Evolutionary conservation across 1,140 invertebrate species (phyloP).

Genomic region (Cydia amplana): DNA sequence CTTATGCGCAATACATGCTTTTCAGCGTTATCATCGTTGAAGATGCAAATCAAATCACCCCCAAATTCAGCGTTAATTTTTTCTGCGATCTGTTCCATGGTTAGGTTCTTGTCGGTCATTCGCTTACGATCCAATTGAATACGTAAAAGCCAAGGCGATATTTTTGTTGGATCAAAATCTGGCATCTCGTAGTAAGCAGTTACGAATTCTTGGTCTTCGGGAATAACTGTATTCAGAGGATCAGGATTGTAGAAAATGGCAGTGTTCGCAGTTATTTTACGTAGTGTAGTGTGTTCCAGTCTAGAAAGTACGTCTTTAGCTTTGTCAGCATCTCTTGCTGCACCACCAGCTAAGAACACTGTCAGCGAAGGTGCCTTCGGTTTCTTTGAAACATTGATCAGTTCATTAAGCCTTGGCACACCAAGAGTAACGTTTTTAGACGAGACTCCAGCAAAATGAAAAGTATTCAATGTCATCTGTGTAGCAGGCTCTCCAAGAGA

Average conservation of each 20-base stretch:
- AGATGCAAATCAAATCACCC: slow-evolving; percentile 99
- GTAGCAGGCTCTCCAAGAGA: slow-evolving; percentile 99
- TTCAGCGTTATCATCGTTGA: slow-evolving; percentile 99
- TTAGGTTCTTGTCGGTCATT: slow-evolving; percentile 99
- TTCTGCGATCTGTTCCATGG: slow-evolving; percentile 99
- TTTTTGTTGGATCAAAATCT: slow-evolving; percentile 98
- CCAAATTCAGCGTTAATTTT: slow-evolving; percentile 99
- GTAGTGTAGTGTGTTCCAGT: slow-evolving; percentile 97
- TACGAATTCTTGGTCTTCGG: slow-evolving; percentile 99
- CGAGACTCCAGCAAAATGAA: slow-evolving; percentile 99
- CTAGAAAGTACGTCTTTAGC: slow-evolving; percentile 99
- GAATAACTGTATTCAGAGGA: slow-evolving; percentile 98
- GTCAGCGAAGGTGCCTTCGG: slow-evolving; percentile 99
- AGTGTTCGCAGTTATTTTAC: slow-evolving; percentile 98
- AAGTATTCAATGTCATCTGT: slow-evolving; percentile 99
- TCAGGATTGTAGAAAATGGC: slow-evolving; percentile 99
- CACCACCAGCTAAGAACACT: slow-evolving; percentile 96
- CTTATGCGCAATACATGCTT: slow-evolving; percentile 98
- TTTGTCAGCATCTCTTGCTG: slow-evolving; percentile 98
- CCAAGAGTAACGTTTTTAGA: slow-evolving; percentile 99
- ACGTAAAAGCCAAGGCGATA: slow-evolving; percentile 98
- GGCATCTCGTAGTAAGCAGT: slow-evolving; percentile 99
- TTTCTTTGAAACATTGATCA: slow-evolving; percentile 99
- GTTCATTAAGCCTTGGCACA: slow-evolving; percentile 98
- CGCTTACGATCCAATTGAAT: slow-evolving; percentile 98